Base-by-base conservation (phyloP, 2,888 invertebrate species). In the Sminthurides aquaticus region DNA sequence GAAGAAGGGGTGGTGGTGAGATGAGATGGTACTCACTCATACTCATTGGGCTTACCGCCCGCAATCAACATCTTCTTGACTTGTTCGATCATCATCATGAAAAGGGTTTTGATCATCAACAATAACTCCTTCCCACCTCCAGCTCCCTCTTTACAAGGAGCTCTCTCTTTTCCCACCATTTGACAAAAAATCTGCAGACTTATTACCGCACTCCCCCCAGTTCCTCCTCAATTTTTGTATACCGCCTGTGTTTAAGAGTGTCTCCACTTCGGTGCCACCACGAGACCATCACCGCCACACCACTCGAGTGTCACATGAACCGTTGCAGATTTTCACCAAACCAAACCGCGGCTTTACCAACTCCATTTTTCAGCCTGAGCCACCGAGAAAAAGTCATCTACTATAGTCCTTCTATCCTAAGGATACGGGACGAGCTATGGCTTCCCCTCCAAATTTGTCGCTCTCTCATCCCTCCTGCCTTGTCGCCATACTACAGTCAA, bases 401-500 rank as follows among this genome's bases (percentile, higher is more conserved):
- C n/a, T n/a, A n/a, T n/a, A n/a, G n/a, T n/a, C n/a, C n/a, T n/a
- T n/a, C n/a, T n/a, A 26, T 56, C 2, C 56, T 26, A 5, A 3
- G 26, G 15, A 3, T 2, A 3, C 57, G 64, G 63, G 67, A 67
- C 64, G 59, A 67, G 63, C 66, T 69, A n/a, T n/a, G n/a, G n/a
- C 43, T 34, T 34, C 15, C 15, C 43, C 43, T 34, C 43, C 66
- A 61, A 67, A 67, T 63, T 65, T 71, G 68, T 69, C 69, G 69
- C 69, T n/a, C n/a, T n/a, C n/a, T n/a, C n/a, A n/a, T 34, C 43
- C 15, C 43, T 71, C 70, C 71, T 73, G 69, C 67, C 70, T 70
- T 71, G 73, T 73, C 73, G 73, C 73, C 71, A 71, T 69, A 71
- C 69, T 73, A 64, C 66, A 64, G n/a, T n/a, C n/a, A n/a, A n/a